Percentiles rank a stretch among this genome's conserved stretches.
Conservation (phyloP, 2,797 vertebrate species). For the Centropyge bicolor region DNA sequence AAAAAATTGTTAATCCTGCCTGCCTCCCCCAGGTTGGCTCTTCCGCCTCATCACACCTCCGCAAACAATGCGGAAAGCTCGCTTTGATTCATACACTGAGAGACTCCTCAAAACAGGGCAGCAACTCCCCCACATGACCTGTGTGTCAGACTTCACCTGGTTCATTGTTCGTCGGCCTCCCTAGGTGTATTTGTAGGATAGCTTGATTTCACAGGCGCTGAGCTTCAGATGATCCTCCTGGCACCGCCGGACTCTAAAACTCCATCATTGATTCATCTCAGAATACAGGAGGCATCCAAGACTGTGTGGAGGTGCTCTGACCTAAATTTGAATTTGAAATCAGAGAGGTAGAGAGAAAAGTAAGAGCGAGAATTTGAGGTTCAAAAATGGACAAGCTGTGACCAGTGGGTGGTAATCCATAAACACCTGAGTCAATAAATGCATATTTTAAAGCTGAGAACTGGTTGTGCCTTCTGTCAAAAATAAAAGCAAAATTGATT, state of each 20-base stretch:
- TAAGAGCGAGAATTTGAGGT: neutral
- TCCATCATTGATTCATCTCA: slow-evolving; percentile 8
- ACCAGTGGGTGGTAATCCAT: neutral
- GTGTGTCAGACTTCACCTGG: neutral
- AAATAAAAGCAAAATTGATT: neutral
- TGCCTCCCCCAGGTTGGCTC: slow-evolving; percentile 43
- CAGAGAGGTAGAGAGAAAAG: neutral
- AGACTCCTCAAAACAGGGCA: slow-evolving; percentile 3
- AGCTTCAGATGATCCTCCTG: neutral
- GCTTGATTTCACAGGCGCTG: neutral
- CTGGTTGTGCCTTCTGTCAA: neutral
- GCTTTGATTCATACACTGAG: slow-evolving; percentile 4
- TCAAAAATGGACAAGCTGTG: neutral
- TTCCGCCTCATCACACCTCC: slow-evolving; percentile 31
- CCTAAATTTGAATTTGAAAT: neutral
- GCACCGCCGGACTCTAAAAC: slow-evolving; percentile 17
- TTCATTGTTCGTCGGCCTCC: slow-evolving; percentile 1
- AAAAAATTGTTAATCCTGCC: slow-evolving; percentile 44
- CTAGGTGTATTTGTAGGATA: neutral
- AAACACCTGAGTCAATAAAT: slow-evolving; percentile 5
- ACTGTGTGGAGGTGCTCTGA: neutral
- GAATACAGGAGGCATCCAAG: neutral
- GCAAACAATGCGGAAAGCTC: slow-evolving; percentile 18
- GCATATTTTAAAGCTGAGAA: slow-evolving; percentile 2
- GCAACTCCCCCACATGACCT: neutral